phyloP scores from a whole-genome alignment of 2,797 vertebrate genomes.

The Sus cebifrons region DNA sequence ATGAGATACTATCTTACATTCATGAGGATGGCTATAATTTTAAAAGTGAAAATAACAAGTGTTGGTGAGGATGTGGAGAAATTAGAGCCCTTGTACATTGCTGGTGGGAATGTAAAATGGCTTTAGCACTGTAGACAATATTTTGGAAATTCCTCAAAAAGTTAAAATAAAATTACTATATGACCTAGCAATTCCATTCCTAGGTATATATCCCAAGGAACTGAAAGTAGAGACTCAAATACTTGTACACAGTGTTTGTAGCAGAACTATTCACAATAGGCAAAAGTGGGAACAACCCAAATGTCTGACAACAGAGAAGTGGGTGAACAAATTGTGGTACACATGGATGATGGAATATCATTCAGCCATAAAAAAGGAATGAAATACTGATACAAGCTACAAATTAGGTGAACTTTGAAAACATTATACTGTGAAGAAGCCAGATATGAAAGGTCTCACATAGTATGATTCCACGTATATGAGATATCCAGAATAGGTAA shows the following conservation, averaged over 20 bases:
- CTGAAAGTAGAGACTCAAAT: neutral
- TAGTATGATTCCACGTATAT: neutral
- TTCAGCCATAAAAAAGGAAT: neutral
- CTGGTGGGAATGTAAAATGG: neutral
- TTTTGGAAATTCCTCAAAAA: neutral
- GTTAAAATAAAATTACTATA: neutral
- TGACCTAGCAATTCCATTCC: neutral
- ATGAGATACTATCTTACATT: neutral
- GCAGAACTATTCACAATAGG: neutral
- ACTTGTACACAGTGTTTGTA: neutral
- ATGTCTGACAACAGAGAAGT: neutral
- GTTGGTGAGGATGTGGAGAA: neutral
- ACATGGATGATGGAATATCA: no score
- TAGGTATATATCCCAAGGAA: neutral
- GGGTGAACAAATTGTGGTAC: neutral
- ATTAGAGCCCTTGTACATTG: neutral
- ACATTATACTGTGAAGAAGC: neutral
- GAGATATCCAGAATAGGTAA: neutral
- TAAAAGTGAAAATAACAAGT: neutral
- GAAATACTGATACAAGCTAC: neutral
- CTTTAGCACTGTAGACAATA: neutral
- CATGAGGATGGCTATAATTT: neutral
- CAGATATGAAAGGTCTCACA: neutral
- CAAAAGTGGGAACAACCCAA: neutral
- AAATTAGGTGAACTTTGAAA: neutral